Evolutionary conservation across 2,888 invertebrate genomes (phyloP).

Genomic region (Trachelus stipa): DNA sequence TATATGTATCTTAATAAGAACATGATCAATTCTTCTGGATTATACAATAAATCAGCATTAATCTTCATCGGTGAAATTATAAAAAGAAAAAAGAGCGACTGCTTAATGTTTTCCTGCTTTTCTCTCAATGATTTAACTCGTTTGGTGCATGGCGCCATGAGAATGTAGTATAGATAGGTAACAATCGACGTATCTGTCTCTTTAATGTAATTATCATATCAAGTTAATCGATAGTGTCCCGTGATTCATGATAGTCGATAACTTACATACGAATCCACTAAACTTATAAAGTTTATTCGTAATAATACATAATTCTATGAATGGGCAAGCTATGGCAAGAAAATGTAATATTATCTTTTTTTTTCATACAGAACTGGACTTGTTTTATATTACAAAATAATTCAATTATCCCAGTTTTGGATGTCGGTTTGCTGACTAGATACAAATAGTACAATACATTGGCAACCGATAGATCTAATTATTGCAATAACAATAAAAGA

Average conservation of each 20-base stretch:
- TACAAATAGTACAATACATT: neutral
- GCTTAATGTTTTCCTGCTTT: neutral
- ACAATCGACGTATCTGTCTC: neutral
- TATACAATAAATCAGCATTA: neutral
- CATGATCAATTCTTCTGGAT: neutral
- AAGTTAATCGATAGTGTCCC: neutral
- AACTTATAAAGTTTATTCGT: neutral
- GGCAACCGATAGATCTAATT: neutral
- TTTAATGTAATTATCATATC: neutral
- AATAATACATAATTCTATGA: neutral
- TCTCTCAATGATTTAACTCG: neutral
- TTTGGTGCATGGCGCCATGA: neutral
- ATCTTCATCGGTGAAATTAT: neutral
- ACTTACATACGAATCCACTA: neutral
- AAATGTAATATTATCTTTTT: neutral
- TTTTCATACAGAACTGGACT: neutral
- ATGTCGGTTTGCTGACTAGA: neutral
- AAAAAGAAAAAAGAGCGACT: neutral
- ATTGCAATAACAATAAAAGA: neutral
- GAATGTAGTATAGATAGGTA: neutral
- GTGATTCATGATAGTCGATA: neutral
- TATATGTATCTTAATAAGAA: neutral
- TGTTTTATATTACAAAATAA: neutral
- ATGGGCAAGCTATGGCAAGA: neutral
- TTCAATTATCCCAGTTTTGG: neutral